Evolutionary conservation across 2,113 vertebrate genomes (phyloP).

Genomic region (Centropus bengalensis): DNA sequence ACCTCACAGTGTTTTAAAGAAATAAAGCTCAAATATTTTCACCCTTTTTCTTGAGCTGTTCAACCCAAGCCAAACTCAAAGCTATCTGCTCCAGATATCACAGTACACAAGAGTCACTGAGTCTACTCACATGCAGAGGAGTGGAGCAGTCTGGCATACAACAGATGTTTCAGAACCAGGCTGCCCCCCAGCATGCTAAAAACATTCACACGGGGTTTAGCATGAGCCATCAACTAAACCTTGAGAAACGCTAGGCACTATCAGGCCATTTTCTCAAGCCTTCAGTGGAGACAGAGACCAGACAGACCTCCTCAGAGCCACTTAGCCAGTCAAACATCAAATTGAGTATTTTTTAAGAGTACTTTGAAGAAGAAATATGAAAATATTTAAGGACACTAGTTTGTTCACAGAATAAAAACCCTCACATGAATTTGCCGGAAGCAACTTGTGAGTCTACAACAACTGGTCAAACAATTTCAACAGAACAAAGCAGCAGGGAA

Average conservation of each 20-base stretch:
- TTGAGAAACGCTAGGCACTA: accelerated
- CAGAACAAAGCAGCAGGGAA: not conserved
- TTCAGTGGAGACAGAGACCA: not conserved
- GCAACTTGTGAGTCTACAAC: not conserved
- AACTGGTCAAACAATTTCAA: not conserved
- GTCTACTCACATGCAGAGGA: accelerated
- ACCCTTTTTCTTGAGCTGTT: not conserved
- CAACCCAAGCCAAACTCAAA: not conserved
- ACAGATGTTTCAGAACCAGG: not conserved
- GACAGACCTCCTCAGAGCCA: not conserved
- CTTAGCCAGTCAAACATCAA: not conserved
- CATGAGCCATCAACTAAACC: accelerated
- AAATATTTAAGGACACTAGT: not conserved
- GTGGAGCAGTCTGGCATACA: not conserved
- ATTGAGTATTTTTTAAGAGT: accelerated
- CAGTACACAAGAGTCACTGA: accelerated
- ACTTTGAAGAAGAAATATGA: not conserved
- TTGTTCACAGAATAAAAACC: not conserved
- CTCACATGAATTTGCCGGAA: not conserved
- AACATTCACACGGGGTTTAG: not conserved
- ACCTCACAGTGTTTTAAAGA: not conserved
- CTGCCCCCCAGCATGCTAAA: not conserved
- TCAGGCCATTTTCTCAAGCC: not conserved
- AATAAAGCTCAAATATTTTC: not conserved
- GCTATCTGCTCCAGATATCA: accelerated